Percentiles rank a stretch among this genome's conserved stretches.
phyloP scores from a whole-genome alignment of 2,797 vertebrate species.

The Falco novaeseelandiae region DNA sequence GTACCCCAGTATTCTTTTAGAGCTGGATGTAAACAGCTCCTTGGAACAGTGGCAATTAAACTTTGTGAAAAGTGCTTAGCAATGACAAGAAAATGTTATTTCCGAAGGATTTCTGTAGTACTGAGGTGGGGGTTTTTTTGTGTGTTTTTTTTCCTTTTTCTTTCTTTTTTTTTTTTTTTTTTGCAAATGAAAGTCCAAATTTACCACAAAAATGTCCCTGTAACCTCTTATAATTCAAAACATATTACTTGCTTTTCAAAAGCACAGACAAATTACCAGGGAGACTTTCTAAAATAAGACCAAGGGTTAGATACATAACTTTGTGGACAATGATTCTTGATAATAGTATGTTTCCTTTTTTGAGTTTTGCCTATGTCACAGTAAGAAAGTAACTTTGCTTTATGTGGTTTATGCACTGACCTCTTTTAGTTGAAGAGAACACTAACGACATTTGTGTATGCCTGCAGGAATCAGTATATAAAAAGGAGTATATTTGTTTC shows the following conservation, averaged over 20 bases:
- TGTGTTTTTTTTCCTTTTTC: no score
- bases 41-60: slow-evolving; percentile 69
- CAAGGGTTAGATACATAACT: slow-evolving; percentile 79
- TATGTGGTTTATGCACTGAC: not conserved
- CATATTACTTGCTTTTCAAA: slow-evolving; percentile 90
- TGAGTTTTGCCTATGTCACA: not conserved
- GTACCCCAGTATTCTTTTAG: not conserved
- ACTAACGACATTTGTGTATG: rapidly evolving
- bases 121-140: not conserved
- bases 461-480: not conserved
- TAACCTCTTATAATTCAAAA: slow-evolving; percentile 93
- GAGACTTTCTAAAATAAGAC: slow-evolving; percentile 85
- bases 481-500: not conserved
- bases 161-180: not conserved
- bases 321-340: slow-evolving; percentile 79
- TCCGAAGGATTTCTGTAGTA: slow-evolving; percentile 69
- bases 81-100: slow-evolving; percentile 75
- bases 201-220: slow-evolving; percentile 94
- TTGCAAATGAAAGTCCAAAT: slow-evolving; percentile 85
- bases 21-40: slow-evolving; percentile 61
- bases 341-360: slow-evolving; percentile 69
- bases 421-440: not conserved
- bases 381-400: not conserved
- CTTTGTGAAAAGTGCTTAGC: slow-evolving; percentile 71
- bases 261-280: slow-evolving; percentile 85